phyloP scores from a whole-genome alignment of 2,113 vertebrate species.

The Semnopithecus entellus region DNA sequence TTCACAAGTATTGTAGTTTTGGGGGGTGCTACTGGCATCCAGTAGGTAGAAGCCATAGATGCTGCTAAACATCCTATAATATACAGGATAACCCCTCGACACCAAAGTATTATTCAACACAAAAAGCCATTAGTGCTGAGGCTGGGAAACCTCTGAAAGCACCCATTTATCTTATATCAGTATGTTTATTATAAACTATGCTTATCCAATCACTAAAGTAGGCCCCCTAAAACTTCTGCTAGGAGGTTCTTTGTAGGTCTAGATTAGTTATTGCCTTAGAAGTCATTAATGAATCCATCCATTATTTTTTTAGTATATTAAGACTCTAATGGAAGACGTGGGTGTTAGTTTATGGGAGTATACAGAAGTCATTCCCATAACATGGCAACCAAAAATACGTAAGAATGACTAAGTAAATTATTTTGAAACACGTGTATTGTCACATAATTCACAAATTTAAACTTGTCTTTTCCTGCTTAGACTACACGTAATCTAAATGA shows the following conservation, averaged over 20 bases:
- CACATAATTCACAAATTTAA: background rate
- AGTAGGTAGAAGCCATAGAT: background rate
- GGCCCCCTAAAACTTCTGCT: background rate
- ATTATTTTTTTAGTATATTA: background rate
- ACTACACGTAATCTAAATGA: background rate
- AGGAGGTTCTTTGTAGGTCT: background rate
- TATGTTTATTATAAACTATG: background rate
- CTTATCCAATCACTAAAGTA: background rate
- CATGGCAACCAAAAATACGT: background rate
- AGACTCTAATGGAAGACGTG: background rate
- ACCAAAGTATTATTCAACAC: background rate
- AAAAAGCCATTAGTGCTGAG: background rate
- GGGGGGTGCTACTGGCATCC: background rate
- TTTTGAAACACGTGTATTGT: background rate
- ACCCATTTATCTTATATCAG: background rate
- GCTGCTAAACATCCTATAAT: background rate
- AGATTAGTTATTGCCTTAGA: slow-evolving; percentile 1
- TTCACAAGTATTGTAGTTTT: background rate
- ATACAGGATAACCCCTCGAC: background rate
- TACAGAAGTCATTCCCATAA: background rate
- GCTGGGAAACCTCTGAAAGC: background rate
- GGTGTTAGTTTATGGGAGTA: background rate
- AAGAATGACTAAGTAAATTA: background rate
- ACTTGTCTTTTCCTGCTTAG: background rate
- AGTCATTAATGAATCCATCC: background rate